A percentile compares a stretch with the other conserved stretches of the same genome.
phyloP scores from a whole-genome alignment of 2,888 invertebrate species.

The Eumerus sabulonum region DNA sequence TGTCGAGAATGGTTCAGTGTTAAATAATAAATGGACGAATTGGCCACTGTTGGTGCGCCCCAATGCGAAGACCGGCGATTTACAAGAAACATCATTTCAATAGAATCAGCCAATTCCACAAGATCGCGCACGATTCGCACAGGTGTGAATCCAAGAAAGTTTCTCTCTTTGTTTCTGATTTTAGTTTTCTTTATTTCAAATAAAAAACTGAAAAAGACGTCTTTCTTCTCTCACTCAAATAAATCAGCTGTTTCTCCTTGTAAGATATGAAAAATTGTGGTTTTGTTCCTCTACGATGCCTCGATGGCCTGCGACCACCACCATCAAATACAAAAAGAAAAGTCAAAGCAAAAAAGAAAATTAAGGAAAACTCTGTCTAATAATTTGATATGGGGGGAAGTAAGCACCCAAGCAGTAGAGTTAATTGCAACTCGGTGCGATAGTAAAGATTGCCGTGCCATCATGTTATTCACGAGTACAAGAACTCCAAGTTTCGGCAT shows the following conservation, averaged over 20 bases:
- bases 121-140: constrained; percentile 31
- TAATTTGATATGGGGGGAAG: constrained; percentile 62
- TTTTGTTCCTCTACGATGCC: constrained; percentile 26
- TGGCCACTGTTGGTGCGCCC: constrained; percentile 32
- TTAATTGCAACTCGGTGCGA: constrained; percentile 46
- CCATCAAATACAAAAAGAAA: too few relatives aligned
- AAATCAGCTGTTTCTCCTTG: constrained; percentile 3
- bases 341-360: too few relatives aligned
- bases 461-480: constrained; percentile 34
- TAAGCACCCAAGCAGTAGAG: constrained; percentile 40
- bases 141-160: constrained; percentile 36
- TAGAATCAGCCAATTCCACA: constrained; percentile 40
- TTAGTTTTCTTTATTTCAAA: constrained; percentile 6
- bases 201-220: constrained; percentile 6
- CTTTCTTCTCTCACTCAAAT: constrained; percentile 15
- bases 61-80: neutral
- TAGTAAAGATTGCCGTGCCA: constrained; percentile 43
- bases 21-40: constrained; percentile 64
- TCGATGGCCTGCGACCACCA: constrained; percentile 28
- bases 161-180: constrained; percentile 56
- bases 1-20: constrained; percentile 38
- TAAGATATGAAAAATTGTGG: constrained; percentile 52
- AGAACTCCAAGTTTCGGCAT: constrained; percentile 18
- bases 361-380: too few relatives aligned
- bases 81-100: neutral